A percentile compares a stretch with the other conserved stretches of the same genome.
Evolutionary conservation across 2,113 vertebrate genomes (phyloP).

Genomic region (Fukomys damarensis): DNA sequence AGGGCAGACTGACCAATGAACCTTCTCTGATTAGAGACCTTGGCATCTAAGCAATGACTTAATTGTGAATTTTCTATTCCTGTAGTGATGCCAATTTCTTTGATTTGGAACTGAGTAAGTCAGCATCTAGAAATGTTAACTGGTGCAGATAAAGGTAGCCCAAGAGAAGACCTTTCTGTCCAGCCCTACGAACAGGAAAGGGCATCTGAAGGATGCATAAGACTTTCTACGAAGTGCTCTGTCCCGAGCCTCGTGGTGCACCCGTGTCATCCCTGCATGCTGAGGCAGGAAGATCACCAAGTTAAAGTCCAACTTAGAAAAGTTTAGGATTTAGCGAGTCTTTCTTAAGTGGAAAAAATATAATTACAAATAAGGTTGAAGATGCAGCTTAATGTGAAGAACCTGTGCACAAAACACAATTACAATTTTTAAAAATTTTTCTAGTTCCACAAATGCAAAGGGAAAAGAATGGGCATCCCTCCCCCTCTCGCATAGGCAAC

Average conservation of each 20-base stretch:
- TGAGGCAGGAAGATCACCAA: background rate
- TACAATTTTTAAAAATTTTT: background rate
- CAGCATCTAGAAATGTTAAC: background rate
- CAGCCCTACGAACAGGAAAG: background rate
- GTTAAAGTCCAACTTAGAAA: background rate
- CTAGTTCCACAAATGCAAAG: background rate
- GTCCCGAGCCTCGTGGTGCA: background rate
- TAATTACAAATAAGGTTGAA: background rate
- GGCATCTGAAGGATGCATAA: background rate
- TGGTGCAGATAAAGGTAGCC: background rate
- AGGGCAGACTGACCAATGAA: fast-evolving
- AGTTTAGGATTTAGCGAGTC: background rate
- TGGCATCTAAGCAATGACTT: background rate
- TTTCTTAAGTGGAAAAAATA: background rate
- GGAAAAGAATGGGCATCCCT: background rate
- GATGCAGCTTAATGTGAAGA: background rate
- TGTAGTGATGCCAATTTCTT: background rate
- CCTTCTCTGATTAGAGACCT: background rate
- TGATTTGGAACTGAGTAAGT: background rate
- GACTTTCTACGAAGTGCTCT: background rate
- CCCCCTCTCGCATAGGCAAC: fast-evolving
- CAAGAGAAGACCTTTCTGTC: background rate
- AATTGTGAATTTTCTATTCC: background rate
- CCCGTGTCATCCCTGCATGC: background rate
- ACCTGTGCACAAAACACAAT: background rate